Evolutionary conservation across 2,113 vertebrate species (phyloP).

Genomic region (Caretta caretta): DNA sequence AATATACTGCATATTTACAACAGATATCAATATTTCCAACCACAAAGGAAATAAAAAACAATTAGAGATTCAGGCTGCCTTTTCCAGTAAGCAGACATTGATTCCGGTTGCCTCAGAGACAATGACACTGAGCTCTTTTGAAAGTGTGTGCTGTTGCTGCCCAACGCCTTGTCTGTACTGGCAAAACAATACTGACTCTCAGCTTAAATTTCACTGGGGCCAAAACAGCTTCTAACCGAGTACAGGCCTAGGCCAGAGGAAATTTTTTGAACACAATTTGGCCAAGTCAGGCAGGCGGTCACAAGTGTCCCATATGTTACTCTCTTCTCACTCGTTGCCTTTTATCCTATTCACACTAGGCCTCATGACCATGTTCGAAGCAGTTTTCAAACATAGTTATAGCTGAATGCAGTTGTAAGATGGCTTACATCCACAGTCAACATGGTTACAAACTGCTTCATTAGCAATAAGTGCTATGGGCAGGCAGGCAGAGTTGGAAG

Average conservation of each 20-base stretch:
- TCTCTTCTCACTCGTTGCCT: not conserved
- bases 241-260: not conserved
- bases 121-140: not conserved
- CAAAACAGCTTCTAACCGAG: not conserved
- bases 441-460: not conserved
- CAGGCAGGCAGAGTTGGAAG: not conserved
- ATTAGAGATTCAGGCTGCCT: not conserved
- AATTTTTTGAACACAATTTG: not conserved
- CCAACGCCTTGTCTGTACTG: not conserved
- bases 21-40: not conserved
- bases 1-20: not conserved
- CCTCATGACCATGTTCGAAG: not conserved
- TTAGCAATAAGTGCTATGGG: not conserved
- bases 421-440: not conserved
- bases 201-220: not conserved
- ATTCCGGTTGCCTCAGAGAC: not conserved
- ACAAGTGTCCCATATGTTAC: not conserved
- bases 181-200: not conserved
- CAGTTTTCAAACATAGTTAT: not conserved
- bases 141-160: not conserved
- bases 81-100: not conserved
- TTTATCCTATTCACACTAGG: not conserved
- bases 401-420: not conserved
- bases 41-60: fast-evolving
- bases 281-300: not conserved